phyloP scores from a whole-genome alignment of 2,888 invertebrate species.

The Lutraria lutraria region DNA sequence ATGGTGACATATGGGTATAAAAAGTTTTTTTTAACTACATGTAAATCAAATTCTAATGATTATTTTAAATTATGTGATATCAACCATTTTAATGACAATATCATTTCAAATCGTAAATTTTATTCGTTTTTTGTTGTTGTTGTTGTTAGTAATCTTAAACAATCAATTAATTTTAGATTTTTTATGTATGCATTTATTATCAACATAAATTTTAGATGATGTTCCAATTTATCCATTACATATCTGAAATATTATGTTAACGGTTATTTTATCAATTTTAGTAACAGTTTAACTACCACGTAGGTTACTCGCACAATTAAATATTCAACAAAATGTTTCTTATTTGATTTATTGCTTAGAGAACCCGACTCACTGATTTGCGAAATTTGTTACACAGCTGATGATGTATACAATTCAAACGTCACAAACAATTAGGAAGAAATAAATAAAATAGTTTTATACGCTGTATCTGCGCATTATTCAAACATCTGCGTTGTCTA shows the following conservation, averaged over 20 bases:
- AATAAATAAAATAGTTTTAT: slow-evolving; percentile 14
- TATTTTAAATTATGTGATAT: neutral
- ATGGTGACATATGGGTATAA: neutral
- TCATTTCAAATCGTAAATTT: neutral
- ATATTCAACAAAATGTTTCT: slow-evolving; percentile 2
- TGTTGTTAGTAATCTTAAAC: neutral
- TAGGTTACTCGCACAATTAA: slow-evolving; percentile 22
- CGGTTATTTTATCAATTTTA: slow-evolving; percentile 5
- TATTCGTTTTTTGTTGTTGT: neutral
- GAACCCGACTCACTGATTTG: neutral
- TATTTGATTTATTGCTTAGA: neutral
- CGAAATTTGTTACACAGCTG: neutral
- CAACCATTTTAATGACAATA: neutral
- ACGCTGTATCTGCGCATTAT: neutral
- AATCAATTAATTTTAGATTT: slow-evolving; percentile 14
- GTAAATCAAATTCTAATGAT: neutral
- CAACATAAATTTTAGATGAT: slow-evolving; percentile 5
- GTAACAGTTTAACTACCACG: slow-evolving; percentile 17
- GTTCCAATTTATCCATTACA: neutral
- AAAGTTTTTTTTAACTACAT: neutral
- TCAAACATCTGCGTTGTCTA: slow-evolving; percentile 9
- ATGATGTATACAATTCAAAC: neutral
- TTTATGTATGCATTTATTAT: slow-evolving; percentile 14
- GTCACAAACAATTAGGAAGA: neutral
- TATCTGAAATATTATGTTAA: slow-evolving; percentile 1